These are phyloP conservation scores for Thalassophryne amazonica DNA, from an alignment of 2,797 vertebrate species.

Conservation along the genomic window DNA sequence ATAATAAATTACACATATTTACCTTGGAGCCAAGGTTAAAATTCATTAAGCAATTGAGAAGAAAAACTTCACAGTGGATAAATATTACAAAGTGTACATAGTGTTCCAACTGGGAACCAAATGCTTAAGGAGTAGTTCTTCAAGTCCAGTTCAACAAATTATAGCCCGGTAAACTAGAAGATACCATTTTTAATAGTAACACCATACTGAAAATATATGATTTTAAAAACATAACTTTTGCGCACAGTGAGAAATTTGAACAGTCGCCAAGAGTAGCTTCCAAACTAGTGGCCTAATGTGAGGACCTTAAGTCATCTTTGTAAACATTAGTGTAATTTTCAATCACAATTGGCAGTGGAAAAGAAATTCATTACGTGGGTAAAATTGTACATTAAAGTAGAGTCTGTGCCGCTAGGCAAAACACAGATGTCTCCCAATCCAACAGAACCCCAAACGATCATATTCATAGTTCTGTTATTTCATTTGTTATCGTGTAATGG, in stretches of 20 bases:
- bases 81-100: constrained; percentile 1
- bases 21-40: constrained; percentile 49
- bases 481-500: too few relatives aligned
- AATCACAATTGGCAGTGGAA: constrained; percentile 63
- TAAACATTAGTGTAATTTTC: constrained; percentile 67
- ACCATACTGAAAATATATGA: too few relatives aligned
- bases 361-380: constrained; percentile 61
- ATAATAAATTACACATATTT: constrained; percentile 37
- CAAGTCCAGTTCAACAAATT: too few relatives aligned
- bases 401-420: constrained; percentile 59
- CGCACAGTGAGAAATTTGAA: too few relatives aligned
- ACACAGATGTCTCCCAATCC: constrained; percentile 36
- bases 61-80: not conserved
- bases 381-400: constrained; percentile 47
- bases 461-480: constrained; percentile 48
- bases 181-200: too few relatives aligned
- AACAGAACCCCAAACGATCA: constrained; percentile 47
- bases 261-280: too few relatives aligned
- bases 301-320: constrained; percentile 54
- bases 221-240: too few relatives aligned
- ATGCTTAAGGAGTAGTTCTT: too few relatives aligned
- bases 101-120: constrained; percentile 13
- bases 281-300: constrained; percentile 59
- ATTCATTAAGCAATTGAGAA: constrained; percentile 14
- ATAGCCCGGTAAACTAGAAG: too few relatives aligned